phyloP scores from a whole-genome alignment of 2,888 invertebrate genomes.

The Catonia carolina region DNA sequence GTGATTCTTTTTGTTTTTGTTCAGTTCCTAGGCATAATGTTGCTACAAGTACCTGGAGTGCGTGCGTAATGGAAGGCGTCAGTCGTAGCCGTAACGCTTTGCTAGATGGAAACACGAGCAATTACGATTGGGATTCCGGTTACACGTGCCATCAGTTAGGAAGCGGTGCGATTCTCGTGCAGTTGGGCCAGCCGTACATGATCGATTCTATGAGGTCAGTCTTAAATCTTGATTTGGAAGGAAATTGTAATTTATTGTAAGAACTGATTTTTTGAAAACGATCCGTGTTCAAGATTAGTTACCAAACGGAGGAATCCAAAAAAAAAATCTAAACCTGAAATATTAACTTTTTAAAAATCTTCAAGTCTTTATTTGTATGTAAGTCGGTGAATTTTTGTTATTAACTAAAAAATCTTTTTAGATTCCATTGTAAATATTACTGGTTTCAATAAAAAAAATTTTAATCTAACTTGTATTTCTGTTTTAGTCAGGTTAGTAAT shows the following conservation, averaged over 20 bases:
- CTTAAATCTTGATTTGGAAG: not conserved
- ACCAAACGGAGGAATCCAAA: not conserved
- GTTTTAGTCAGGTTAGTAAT: too few species aligned
- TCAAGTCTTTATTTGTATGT: too few species aligned
- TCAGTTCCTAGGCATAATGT: constrained; percentile 82
- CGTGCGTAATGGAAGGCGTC: constrained; percentile 94
- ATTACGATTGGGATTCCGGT: constrained; percentile 98
- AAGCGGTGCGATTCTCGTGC: constrained; percentile 89
- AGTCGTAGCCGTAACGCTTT: constrained; percentile 87
- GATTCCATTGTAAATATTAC: too few species aligned
- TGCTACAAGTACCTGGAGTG: constrained; percentile 82
- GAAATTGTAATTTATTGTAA: not conserved
- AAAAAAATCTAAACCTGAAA: not conserved
- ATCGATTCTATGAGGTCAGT: constrained; percentile 71
- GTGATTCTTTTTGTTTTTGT: too few species aligned
- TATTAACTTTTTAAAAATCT: too few species aligned
- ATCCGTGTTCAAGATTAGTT: not conserved
- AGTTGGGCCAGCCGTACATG: constrained; percentile 93
- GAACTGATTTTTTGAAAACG: not conserved
- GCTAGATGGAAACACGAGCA: constrained; percentile 88
- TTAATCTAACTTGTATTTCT: too few species aligned
- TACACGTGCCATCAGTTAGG: constrained; percentile 97
- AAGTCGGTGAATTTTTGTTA: too few species aligned
- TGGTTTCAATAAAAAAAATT: too few species aligned
- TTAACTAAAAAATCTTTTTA: too few species aligned